Conservation (phyloP, 2,888 invertebrate species). For the Agrenia bidenticulata region DNA sequence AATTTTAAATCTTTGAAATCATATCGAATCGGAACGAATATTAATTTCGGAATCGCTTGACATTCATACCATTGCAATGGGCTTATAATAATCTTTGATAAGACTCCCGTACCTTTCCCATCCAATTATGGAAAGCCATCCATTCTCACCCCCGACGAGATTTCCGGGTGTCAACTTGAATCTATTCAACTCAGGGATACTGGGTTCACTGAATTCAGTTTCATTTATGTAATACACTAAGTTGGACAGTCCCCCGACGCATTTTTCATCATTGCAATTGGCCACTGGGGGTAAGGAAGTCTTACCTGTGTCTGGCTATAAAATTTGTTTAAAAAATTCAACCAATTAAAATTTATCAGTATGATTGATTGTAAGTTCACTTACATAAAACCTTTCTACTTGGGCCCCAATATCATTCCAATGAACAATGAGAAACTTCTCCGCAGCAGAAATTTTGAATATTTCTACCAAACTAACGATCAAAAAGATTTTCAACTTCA, state of each 20-base stretch:
- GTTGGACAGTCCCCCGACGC: slow-evolving; percentile 22
- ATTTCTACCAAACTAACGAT: too few species aligned
- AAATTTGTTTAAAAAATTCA: neutral
- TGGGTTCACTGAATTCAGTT: too few species aligned
- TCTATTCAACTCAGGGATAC: too few species aligned
- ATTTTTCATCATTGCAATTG: neutral
- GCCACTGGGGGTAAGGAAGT: slow-evolving; percentile 20
- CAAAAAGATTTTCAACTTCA: too few species aligned
- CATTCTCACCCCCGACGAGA: slow-evolving; percentile 48
- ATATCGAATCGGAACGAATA: too few species aligned
- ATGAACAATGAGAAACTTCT: slow-evolving; percentile 24
- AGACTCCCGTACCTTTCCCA: slow-evolving; percentile 34
- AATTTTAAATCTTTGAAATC: too few species aligned
- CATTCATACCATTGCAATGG: slow-evolving; percentile 29
- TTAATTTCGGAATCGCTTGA: neutral
- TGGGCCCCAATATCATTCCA: slow-evolving; percentile 34
- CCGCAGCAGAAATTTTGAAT: too few species aligned
- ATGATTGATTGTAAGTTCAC: neutral
- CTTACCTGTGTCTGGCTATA: slow-evolving; percentile 8
- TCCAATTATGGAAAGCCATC: slow-evolving; percentile 36
- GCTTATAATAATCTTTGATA: slow-evolving; percentile 23
- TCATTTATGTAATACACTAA: neutral
- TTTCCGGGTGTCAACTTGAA: slow-evolving; percentile 39
- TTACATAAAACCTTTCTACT: slow-evolving; percentile 10
- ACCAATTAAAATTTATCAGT: neutral